Percentiles rank a stretch among this genome's conserved stretches.
Conservation (phyloP, 2,888 invertebrate species). For the Vanessa cardui region DNA sequence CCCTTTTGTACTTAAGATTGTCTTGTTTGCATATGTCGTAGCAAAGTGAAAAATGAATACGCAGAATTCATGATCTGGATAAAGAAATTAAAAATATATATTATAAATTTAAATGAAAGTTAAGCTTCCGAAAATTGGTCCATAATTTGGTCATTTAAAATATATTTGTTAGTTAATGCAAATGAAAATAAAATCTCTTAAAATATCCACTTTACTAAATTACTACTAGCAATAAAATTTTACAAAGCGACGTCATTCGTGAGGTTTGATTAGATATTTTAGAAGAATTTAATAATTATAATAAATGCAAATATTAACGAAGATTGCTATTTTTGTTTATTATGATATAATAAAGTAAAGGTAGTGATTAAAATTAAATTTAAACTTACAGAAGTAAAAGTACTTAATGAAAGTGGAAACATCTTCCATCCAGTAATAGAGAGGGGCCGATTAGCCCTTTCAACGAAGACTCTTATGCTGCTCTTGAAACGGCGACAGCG, state of each 20-base stretch:
- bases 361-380: not conserved
- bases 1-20: conserved; percentile 41
- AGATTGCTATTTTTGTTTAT: not conserved
- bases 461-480: conserved; percentile 60
- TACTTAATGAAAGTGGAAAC: conserved; percentile 61
- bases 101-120: conserved; percentile 46
- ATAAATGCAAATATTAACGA: not conserved
- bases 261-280: too few species aligned
- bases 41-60: conserved; percentile 66
- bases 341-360: not conserved
- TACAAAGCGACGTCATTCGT: too few species aligned
- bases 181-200: too few species aligned
- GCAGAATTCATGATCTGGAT: conserved; percentile 66
- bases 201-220: too few species aligned
- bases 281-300: too few species aligned
- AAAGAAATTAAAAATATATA: too few species aligned
- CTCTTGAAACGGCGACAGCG: conserved; percentile 59
- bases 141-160: too few species aligned
- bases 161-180: too few species aligned
- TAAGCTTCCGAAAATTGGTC: too few species aligned
- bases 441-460: conserved; percentile 59
- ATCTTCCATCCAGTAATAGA: conserved; percentile 63
- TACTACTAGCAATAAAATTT: too few species aligned
- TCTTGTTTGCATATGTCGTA: conserved; percentile 61
- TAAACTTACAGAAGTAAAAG: conserved; percentile 65